phyloP scores from a whole-genome alignment of 2,888 invertebrate genomes.

The Drosophila siamana region DNA sequence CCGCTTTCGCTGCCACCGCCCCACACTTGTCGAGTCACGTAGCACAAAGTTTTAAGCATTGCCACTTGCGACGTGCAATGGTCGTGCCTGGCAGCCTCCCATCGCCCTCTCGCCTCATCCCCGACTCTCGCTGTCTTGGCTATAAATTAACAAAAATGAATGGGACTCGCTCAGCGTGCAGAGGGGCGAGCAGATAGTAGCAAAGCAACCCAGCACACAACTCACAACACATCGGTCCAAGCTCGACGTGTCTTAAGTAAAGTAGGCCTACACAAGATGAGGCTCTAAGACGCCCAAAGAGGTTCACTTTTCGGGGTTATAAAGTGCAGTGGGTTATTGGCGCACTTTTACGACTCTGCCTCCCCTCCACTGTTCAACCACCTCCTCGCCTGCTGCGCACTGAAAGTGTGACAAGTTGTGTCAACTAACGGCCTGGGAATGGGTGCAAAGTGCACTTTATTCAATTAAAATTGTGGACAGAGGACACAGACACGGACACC shows the following conservation, averaged over 20 bases:
- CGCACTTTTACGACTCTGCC: conserved; percentile 76
- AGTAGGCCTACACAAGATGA: conserved; percentile 45
- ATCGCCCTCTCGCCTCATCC: background rate
- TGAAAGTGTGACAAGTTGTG: conserved; percentile 74
- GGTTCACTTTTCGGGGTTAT: conserved; percentile 30
- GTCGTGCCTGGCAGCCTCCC: conserved; percentile 34
- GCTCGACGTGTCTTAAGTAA: conserved; percentile 48
- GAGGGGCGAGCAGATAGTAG: background rate
- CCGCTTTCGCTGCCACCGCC: background rate
- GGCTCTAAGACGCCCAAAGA: conserved; percentile 12
- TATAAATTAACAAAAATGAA: conserved; percentile 80
- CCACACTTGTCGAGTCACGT: conserved; percentile 76
- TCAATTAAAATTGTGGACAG: conserved; percentile 68
- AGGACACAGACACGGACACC: background rate
- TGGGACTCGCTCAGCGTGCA: conserved; percentile 44
- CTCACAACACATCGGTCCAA: conserved; percentile 19
- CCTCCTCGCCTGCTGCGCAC: conserved; percentile 48
- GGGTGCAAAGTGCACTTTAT: conserved; percentile 73
- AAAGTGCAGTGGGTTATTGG: conserved; percentile 79
- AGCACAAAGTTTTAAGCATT: conserved; percentile 81
- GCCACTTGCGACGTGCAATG: conserved; percentile 78
- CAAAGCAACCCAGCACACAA: background rate
- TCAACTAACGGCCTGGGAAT: background rate
- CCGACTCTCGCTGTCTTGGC: conserved; percentile 53
- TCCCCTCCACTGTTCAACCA: too few relatives aligned